A percentile compares a stretch with the other conserved stretches of the same genome.
Evolutionary conservation across 92 coral and sea anemone genomes (phyloP).

Genomic region (Epizoanthus scotinus): DNA sequence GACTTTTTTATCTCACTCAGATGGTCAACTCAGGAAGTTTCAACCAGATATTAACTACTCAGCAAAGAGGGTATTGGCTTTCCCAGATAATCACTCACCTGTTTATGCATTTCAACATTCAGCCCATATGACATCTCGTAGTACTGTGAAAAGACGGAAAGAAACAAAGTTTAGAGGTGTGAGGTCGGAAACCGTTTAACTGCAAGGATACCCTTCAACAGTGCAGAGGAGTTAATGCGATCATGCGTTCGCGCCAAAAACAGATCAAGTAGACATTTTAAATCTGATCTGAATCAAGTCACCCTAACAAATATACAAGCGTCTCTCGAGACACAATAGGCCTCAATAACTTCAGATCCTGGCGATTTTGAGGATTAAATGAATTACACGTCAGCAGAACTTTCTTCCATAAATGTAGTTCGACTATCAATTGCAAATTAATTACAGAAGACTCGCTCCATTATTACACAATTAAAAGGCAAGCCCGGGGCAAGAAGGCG

Average conservation of each 20-base stretch:
- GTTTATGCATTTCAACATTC: conserved; percentile 99
- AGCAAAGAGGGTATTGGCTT: conserved; percentile 33
- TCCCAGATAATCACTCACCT: conserved; percentile 77
- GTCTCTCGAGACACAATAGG: conserved; percentile 44
- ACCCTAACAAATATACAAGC: conserved; percentile 24
- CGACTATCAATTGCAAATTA: conserved; percentile 96
- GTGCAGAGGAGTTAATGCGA: conserved; percentile 39
- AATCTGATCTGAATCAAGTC: conserved; percentile 25
- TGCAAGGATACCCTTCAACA: conserved; percentile 51
- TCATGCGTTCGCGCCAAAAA: conserved; percentile 41
- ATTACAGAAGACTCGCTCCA: conserved; percentile 89
- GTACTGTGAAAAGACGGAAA: conserved; percentile 72
- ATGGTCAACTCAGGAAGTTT: conserved; percentile 63
- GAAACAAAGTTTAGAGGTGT: conserved; percentile 50
- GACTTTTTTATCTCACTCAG: conserved; percentile 71
- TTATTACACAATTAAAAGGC: conserved; percentile 95
- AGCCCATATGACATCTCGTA: conserved; percentile 99
- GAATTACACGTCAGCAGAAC: conserved; percentile 67
- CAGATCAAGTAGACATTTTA: conserved; percentile 8
- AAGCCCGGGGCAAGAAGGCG: conserved; percentile 80
- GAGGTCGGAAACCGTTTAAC: conserved; percentile 60
- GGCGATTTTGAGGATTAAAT: conserved; percentile 72
- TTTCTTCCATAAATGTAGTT: conserved; percentile 87
- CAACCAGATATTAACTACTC: conserved; percentile 53
- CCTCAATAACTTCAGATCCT: conserved; percentile 50